Evolutionary conservation across 2,888 invertebrate species (phyloP), one percentile per base, ranked within the genome.

Genomic region (Apotomis capreana): DNA sequence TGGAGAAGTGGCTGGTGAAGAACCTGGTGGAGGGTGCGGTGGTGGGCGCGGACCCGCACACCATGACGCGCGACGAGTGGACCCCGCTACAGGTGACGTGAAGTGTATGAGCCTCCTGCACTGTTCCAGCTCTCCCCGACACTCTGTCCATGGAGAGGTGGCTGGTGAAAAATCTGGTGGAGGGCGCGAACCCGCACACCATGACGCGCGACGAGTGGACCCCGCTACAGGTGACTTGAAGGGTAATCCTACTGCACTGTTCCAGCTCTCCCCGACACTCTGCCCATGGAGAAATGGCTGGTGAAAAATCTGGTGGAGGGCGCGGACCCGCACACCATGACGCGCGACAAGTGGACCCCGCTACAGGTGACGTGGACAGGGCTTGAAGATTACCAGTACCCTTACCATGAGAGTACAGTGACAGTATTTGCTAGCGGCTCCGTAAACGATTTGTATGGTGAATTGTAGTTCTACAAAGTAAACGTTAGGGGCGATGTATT

Each of bases 21-120:
- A 95, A 95, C 79, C 87, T 97, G 59, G 89, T 94, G 26, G 85
- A 92, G 4, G 96, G 96, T 3, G 87, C 89, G 2, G 95, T 98
- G 2, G 95, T 98, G 9, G 98, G 97, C 0, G 96, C 96, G 0
- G 98, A 98, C 87, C 96, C 98, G 8, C 94, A 95, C 78, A 90
- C 97, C 26, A 94, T 96, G 82, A 94, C 95, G 6, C 94, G 95
- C 74, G 94, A 95, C 44, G 92, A 93, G 61, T 97, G 96, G 96
- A 90, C 89, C 0, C 89, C 90, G 0, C 74, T 92, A 8, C 86
- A 90, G 86, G 93, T 91, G 74, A 62, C 36, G 73, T 64, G 40
- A 40, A 26, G 26, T 26, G 26, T 37, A n/a, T 26, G 26, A 26
- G 26, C 26, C 26, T 26, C 1, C 26, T 26, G 26, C 26, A 26